Evolutionary conservation across 2,888 invertebrate genomes (phyloP).

Genomic region (Dastarcus helophoroides): DNA sequence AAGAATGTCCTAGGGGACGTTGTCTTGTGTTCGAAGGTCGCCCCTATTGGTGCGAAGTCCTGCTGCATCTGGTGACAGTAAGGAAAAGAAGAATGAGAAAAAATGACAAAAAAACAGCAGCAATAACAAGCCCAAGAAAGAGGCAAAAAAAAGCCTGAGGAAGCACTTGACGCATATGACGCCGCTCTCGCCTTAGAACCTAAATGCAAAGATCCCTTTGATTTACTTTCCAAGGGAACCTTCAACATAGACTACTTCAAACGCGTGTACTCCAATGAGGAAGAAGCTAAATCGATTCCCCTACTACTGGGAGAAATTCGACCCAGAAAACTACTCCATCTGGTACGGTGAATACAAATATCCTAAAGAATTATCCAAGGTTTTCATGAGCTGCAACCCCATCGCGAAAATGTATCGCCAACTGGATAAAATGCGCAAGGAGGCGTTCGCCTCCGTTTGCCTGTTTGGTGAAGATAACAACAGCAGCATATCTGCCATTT

Average conservation of each 20-base stretch:
- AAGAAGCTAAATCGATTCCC: slow-evolving; percentile 88
- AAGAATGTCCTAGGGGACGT: slow-evolving; percentile 60
- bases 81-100: slow-evolving; percentile 28
- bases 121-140: slow-evolving; percentile 41
- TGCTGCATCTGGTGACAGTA: slow-evolving; percentile 14
- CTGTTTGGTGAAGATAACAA: slow-evolving; percentile 88
- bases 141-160: slow-evolving; percentile 42
- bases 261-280: slow-evolving; percentile 93
- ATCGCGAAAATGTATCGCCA: slow-evolving; percentile 97
- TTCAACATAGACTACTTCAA: slow-evolving; percentile 98
- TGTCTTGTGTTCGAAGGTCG: slow-evolving; percentile 64
- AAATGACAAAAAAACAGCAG: slow-evolving; percentile 31
- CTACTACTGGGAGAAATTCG: slow-evolving; percentile 98
- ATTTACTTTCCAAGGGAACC: slow-evolving; percentile 76
- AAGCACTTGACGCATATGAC: slow-evolving; percentile 58
- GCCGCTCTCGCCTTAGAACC: slow-evolving; percentile 61
- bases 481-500: slow-evolving; percentile 89
- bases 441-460: slow-evolving; percentile 87
- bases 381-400: slow-evolving; percentile 98
- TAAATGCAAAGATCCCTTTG: slow-evolving; percentile 86
- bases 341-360: slow-evolving; percentile 98
- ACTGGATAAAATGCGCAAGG: slow-evolving; percentile 94
- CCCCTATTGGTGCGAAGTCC: slow-evolving; percentile 53
- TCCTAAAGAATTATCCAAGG: slow-evolving; percentile 78
- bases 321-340: slow-evolving; percentile 89